Conservation (phyloP, 2,797 vertebrate species). For the Enteromius radiatus region DNA sequence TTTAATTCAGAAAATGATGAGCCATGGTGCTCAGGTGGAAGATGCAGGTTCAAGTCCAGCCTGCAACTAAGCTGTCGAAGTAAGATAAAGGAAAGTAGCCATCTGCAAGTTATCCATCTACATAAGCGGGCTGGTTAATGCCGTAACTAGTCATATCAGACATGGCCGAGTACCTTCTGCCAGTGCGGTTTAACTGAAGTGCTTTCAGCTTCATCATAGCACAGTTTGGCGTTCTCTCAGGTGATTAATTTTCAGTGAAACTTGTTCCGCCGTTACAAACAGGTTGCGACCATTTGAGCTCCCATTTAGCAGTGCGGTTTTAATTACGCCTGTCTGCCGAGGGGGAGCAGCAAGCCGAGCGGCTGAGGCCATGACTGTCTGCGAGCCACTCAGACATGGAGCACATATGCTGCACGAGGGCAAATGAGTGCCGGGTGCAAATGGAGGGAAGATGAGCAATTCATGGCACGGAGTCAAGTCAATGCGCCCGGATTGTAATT, state of each 20-base stretch:
- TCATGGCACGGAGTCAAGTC: slow-evolving; percentile 34
- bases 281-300: slow-evolving; percentile 54
- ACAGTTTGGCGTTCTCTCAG: slow-evolving; percentile 54
- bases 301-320: slow-evolving; percentile 44
- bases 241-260: slow-evolving; percentile 59
- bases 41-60: not conserved
- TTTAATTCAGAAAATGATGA: not conserved
- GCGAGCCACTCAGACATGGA: slow-evolving; percentile 44
- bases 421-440: slow-evolving; percentile 48
- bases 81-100: not conserved
- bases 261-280: slow-evolving; percentile 40
- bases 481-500: slow-evolving; percentile 32
- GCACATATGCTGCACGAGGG: slow-evolving; percentile 46
- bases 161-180: slow-evolving; percentile 52
- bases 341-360: slow-evolving; percentile 28
- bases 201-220: slow-evolving; percentile 50
- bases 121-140: not conserved
- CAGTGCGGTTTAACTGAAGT: slow-evolving; percentile 34
- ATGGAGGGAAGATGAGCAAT: slow-evolving; percentile 45
- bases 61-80: not conserved
- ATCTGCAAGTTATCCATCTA: not conserved
- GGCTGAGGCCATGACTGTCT: slow-evolving; percentile 35
- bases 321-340: slow-evolving; percentile 44
- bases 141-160: slow-evolving; percentile 35
- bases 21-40: not conserved